Evolutionary conservation across 2,888 invertebrate species (phyloP).

Genomic region (Sialis lutaria): DNA sequence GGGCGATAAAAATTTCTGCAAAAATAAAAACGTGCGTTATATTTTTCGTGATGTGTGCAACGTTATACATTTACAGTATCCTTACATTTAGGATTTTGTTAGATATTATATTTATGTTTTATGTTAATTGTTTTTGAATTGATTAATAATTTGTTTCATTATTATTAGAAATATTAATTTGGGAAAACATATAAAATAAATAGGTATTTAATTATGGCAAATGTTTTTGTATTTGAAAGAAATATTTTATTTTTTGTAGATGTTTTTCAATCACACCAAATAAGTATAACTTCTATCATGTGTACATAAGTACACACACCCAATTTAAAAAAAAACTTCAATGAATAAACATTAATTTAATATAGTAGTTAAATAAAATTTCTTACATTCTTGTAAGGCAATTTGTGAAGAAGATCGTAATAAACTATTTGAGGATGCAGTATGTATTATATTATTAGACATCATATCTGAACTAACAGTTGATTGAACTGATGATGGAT

Average conservation of each 20-base stretch:
- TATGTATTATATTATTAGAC: background rate
- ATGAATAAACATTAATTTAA: background rate
- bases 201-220: too few relatives aligned
- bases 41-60: too few relatives aligned
- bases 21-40: too few relatives aligned
- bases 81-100: background rate
- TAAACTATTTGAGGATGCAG: background rate
- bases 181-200: too few relatives aligned
- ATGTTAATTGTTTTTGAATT: too few relatives aligned
- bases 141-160: too few relatives aligned
- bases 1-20: too few relatives aligned
- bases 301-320: background rate
- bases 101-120: background rate
- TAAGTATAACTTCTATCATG: too few relatives aligned
- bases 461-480: conserved; percentile 8
- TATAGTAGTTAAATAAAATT: conserved; percentile 3
- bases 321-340: conserved; percentile 1
- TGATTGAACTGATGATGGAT: conserved; percentile 14
- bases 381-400: conserved; percentile 32
- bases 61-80: too few relatives aligned
- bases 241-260: too few relatives aligned
- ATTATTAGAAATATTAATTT: too few relatives aligned
- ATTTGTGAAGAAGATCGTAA: conserved; percentile 19
- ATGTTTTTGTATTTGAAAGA: background rate
- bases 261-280: too few relatives aligned